These are phyloP conservation scores for Dasysyrphus tricinctus DNA, from an alignment of 2,888 invertebrate genomes.

Conservation along the genomic window DNA sequence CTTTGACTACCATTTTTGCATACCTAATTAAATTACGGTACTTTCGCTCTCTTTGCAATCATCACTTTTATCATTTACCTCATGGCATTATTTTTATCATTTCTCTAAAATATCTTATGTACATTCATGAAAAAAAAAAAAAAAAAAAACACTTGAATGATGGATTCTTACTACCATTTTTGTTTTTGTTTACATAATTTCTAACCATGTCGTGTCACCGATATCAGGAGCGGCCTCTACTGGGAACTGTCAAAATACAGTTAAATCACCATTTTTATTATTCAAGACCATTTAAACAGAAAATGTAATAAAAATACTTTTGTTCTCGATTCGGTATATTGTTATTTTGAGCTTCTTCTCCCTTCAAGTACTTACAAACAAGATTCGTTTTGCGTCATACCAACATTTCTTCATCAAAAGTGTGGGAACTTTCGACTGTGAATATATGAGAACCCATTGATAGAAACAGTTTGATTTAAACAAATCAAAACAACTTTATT, in stretches of 20 bases:
- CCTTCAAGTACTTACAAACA: background rate
- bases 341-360: background rate
- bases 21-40: constrained; percentile 69
- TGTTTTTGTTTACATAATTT: constrained; percentile 38
- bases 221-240: background rate
- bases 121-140: background rate
- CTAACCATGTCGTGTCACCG: background rate
- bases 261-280: constrained; percentile 24
- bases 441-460: background rate
- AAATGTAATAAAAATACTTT: background rate
- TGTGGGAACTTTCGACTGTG: constrained; percentile 9
- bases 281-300: background rate
- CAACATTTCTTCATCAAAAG: too few species aligned
- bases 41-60: constrained; percentile 66
- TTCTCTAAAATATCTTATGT: background rate
- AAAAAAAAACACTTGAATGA: background rate
- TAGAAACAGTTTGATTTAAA: background rate
- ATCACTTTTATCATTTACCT: background rate
- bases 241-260: constrained; percentile 4
- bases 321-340: constrained; percentile 1
- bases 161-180: background rate
- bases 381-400: background rate
- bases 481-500: background rate
- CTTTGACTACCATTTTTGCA: constrained; percentile 44
- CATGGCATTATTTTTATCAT: constrained; percentile 10